These are phyloP conservation scores for Himalopsyche anomala DNA, from an alignment of 2,888 invertebrate species.

Conservation along the genomic window DNA sequence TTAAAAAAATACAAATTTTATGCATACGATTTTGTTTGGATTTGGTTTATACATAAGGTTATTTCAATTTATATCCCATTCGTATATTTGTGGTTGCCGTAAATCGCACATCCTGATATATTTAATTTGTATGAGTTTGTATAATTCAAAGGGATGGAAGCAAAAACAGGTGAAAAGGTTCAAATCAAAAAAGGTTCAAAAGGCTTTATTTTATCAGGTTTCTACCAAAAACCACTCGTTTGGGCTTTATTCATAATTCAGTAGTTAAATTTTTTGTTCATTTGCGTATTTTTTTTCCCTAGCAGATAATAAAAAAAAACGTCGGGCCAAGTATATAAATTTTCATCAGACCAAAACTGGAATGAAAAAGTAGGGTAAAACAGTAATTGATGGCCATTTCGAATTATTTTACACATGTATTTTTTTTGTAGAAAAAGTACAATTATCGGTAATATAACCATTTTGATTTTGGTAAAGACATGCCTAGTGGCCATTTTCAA, in stretches of 20 bases:
- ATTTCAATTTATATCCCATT: background rate
- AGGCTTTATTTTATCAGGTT: slow-evolving; percentile 49
- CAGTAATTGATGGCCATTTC: no score
- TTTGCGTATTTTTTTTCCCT: background rate
- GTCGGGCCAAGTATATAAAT: no score
- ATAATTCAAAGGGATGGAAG: slow-evolving; percentile 40
- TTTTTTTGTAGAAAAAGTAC: no score
- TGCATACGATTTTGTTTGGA: no score
- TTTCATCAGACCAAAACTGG: no score
- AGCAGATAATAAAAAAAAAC: background rate
- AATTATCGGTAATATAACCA: no score
- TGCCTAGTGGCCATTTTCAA: no score
- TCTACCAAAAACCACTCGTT: slow-evolving; percentile 46
- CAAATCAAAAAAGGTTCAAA: slow-evolving; percentile 48
- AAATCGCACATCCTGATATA: background rate
- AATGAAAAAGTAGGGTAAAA: no score
- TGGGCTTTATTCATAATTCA: slow-evolving; percentile 41
- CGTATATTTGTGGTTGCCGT: background rate
- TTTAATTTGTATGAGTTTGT: slow-evolving; percentile 35
- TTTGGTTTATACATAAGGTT: background rate
- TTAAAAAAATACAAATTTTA: no score
- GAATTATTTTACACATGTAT: no score
- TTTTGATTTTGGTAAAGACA: no score
- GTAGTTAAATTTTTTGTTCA: slow-evolving; percentile 29
- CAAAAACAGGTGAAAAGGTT: slow-evolving; percentile 51